Evolutionary conservation across 2,888 invertebrate species (phyloP), one percentile per base, ranked within the genome.

Genomic region (Drosophila birchii): DNA sequence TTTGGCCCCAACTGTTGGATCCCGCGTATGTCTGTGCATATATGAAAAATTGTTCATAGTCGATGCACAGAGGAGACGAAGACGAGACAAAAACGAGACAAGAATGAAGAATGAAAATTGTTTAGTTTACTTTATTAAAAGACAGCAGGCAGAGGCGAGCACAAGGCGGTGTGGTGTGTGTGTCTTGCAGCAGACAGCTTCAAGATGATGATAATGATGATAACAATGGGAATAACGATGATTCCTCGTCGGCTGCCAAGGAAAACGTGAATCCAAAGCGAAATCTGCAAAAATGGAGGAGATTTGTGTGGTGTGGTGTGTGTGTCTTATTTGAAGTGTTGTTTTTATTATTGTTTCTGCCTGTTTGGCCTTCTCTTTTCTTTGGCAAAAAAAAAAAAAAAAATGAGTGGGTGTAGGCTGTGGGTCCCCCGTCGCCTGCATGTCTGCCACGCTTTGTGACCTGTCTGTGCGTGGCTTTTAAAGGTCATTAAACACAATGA

Each of bases 41-140:
- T 57, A 53, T 59, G 68, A 75, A 74, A 61, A 72, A 60, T 76
- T 75, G 72, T 75, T 69, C 75, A 75, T 71, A 82, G 81, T 73
- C 71, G 75, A 79, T 69, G 78, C 82, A 79, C 80, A 79, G 62
- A 60, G 60, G 54, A 55, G 56, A 57, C 62, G 55, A 73, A 73
- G 73, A 57, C 85, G 89, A 85, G 88, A 81, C 81, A 84, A 84
- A 86, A 81, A 84, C 81, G 82, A 80, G 87, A 88, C 90, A 88
- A 85, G 86, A 87, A 90, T 51, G 34, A 53, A 85, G 86, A 87
- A 90, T 89, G 88, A 90, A 89, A 84, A 81, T 84, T 89, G 86
- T 86, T 88, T 83, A 87, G 90, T 84, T 90, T 87, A 86, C 80
- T 90, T 88, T 78, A 90, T 87, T 88, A 89, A 88, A 89, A 84